These are phyloP conservation scores for Brachionus sp. DNA, from an alignment of 1,140 invertebrate species.

Conservation along the genomic window DNA sequence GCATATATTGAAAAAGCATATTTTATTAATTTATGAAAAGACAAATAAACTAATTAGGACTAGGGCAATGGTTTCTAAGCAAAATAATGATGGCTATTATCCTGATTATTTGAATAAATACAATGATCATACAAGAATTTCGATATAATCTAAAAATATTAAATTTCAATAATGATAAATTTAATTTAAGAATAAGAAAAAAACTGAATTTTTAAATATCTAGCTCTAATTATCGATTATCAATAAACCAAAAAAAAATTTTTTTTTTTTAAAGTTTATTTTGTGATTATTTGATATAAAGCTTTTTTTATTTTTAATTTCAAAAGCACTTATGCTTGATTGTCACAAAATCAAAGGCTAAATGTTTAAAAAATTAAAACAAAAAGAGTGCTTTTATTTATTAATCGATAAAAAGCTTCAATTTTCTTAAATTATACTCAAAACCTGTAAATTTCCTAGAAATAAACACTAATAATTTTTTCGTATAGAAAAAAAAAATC, in stretches of 20 bases:
- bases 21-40: neutral
- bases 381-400: neutral
- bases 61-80: neutral
- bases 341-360: constrained; percentile 6
- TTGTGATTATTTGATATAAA: neutral
- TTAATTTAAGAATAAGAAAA: neutral
- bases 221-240: neutral
- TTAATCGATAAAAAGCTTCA: neutral
- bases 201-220: neutral
- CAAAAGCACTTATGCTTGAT: neutral
- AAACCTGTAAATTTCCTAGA: neutral
- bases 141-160: neutral
- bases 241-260: neutral
- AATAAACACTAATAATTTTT: neutral
- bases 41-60: neutral
- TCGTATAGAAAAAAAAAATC: neutral
- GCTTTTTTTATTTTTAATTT: neutral
- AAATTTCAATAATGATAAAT: neutral
- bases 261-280: neutral
- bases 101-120: neutral
- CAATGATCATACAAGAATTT: neutral
- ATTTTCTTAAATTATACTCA: neutral
- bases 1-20: neutral
- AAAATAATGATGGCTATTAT: neutral
- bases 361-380: neutral